A percentile compares a stretch with the other conserved stretches of the same genome.
These are phyloP conservation scores for Variabilichromis moorii DNA, from an alignment of 2,113 vertebrate species.

Conservation along the genomic window DNA sequence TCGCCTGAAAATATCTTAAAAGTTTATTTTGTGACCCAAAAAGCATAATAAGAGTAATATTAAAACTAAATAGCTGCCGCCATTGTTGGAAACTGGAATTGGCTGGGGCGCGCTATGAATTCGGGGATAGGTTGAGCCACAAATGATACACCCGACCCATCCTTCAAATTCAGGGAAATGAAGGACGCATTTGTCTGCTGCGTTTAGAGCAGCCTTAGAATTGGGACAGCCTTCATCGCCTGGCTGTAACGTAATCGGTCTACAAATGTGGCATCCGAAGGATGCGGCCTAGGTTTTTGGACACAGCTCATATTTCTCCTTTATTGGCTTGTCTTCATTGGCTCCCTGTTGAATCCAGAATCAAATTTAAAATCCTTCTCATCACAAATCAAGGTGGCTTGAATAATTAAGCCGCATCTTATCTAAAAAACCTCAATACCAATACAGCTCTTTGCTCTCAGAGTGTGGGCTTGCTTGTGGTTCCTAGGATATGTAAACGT, in stretches of 20 bases:
- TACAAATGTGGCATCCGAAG: background rate
- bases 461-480: background rate
- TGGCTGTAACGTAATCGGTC: background rate
- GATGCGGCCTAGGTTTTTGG: background rate
- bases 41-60: background rate
- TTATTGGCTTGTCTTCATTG: background rate
- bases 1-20: background rate
- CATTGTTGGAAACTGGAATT: background rate
- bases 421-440: background rate
- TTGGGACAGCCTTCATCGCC: background rate
- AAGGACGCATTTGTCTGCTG: background rate
- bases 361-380: background rate
- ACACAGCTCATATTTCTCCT: background rate
- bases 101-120: too few species aligned
- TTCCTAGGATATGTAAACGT: background rate
- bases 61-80: background rate
- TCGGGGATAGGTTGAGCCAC: background rate
- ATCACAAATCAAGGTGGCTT: background rate
- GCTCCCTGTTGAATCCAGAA: background rate
- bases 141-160: background rate
- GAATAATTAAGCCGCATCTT: background rate
- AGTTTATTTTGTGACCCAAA: background rate
- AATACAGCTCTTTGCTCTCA: background rate
- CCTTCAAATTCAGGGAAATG: background rate
- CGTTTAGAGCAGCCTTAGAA: background rate